Conservation (phyloP, 2,113 vertebrate genomes). For the Lates calcarifer region DNA sequence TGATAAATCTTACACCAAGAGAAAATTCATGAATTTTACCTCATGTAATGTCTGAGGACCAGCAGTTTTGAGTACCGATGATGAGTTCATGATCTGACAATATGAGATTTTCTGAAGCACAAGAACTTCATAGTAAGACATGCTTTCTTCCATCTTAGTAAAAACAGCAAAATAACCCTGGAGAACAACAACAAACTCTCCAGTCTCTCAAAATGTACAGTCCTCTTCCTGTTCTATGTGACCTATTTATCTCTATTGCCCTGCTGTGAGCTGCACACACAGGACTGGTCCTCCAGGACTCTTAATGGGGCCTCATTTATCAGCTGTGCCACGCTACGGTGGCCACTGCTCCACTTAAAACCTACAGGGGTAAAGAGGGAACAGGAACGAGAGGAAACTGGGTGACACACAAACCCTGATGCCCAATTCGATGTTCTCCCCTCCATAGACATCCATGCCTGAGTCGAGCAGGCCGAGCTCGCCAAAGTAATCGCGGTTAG, state of each 20-base stretch:
- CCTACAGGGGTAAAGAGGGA: slow-evolving; percentile 48
- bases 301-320: slow-evolving; percentile 75
- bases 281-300: slow-evolving; percentile 58
- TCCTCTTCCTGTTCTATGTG: slow-evolving; percentile 36
- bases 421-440: slow-evolving; percentile 98
- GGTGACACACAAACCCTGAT: slow-evolving; percentile 92
- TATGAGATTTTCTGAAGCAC: too few relatives aligned
- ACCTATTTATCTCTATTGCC: slow-evolving; percentile 65
- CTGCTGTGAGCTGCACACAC: slow-evolving; percentile 46
- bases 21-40: neutral
- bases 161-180: neutral
- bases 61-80: too few relatives aligned
- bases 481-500: slow-evolving; percentile 93
- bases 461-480: slow-evolving; percentile 95
- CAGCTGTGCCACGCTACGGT: slow-evolving; percentile 58
- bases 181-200: slow-evolving; percentile 10
- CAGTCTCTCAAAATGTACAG: slow-evolving; percentile 16
- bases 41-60: neutral
- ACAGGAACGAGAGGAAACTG: slow-evolving; percentile 49
- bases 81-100: too few relatives aligned
- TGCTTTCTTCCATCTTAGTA: neutral
- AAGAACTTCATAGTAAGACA: too few relatives aligned
- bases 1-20: too few relatives aligned
- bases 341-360: slow-evolving; percentile 69
- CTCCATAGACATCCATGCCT: slow-evolving; percentile 98